phyloP scores from a whole-genome alignment of 2,113 vertebrate genomes.

The Campylorhamphus procurvoides region DNA sequence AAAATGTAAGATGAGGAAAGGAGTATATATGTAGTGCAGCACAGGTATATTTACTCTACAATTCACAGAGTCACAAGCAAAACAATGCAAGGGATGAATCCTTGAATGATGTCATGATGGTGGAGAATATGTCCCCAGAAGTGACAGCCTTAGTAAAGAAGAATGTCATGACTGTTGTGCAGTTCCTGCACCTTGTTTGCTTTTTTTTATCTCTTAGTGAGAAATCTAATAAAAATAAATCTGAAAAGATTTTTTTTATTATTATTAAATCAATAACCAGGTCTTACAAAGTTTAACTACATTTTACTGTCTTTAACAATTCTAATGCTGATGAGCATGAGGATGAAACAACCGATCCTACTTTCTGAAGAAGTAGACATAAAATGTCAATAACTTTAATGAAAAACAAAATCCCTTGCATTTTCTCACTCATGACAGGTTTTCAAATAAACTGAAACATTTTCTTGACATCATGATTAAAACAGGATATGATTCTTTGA shows the following conservation, averaged over 20 bases:
- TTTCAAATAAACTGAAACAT: conserved; percentile 7
- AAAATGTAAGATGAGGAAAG: not conserved
- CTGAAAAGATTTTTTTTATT: not conserved
- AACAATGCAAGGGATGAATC: not conserved
- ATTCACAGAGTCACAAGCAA: not conserved
- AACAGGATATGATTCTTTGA: not conserved
- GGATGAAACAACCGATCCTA: not conserved
- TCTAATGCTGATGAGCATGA: not conserved
- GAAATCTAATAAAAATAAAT: not conserved
- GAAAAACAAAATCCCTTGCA: not conserved
- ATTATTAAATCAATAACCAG: not conserved
- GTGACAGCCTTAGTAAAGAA: not conserved
- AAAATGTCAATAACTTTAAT: not conserved
- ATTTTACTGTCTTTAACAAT: not conserved
- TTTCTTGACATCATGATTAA: not conserved
- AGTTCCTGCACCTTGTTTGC: not conserved
- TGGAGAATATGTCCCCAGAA: not conserved
- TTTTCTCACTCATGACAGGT: not conserved
- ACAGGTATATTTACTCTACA: not conserved
- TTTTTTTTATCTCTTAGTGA: not conserved
- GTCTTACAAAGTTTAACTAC: not conserved
- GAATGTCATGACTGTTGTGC: not conserved
- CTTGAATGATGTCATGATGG: not conserved
- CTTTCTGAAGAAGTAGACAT: not conserved
- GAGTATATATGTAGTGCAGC: not conserved